Base-by-base conservation (phyloP, 2,888 invertebrate species). In the Agonopterix subpropinquella region DNA sequence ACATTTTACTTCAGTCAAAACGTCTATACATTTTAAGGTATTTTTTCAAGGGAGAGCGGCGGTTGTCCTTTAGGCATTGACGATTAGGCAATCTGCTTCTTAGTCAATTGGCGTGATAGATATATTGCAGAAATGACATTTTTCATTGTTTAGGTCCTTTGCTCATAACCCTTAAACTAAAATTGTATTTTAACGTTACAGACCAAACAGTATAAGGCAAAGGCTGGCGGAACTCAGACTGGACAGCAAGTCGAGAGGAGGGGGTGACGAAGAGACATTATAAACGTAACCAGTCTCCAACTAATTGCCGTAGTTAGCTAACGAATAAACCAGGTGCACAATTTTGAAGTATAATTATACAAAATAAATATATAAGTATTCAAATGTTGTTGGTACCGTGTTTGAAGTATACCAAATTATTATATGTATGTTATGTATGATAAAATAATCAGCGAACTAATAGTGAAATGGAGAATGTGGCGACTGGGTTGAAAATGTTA, bases 151-250 rank as follows among this genome's bases (percentile, higher is more conserved):
- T 13, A 13, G 13, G 13, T 13, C 13, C 13, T 13, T 1, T 13
- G 2, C 13, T 13, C 13, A 13, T 13, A 13, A 2, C 13, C 13
- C 13, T 13, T 13, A 13, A 13, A 13, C 13, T 13, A 13, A n/a
- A n/a, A 13, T 13, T 13, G 13, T 13, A 13, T 13, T 13, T 13
- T 1, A 13, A 13, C 13, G 13, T 13, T 13, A 13, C 69, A 85
- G 87, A 59, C 85, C 83, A 56, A 87, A 81, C 61, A 87, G 86
- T 57, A 83, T 84, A 55, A 70, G 79, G 43, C 86, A 86, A 61
- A 74, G 83, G 57, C 62, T 87, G 53, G 86, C 85, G 45, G 86
- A 87, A 54, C 59, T 86, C 50, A 73, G 84, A 57, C 64, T 84
- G 54, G 85, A 87, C 62, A 84, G 79, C 70, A 87, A 84, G 53